Evolutionary conservation across 2,888 invertebrate genomes (phyloP), one percentile per base, ranked within the genome.

Genomic region (Herminia tarsipennalis): DNA sequence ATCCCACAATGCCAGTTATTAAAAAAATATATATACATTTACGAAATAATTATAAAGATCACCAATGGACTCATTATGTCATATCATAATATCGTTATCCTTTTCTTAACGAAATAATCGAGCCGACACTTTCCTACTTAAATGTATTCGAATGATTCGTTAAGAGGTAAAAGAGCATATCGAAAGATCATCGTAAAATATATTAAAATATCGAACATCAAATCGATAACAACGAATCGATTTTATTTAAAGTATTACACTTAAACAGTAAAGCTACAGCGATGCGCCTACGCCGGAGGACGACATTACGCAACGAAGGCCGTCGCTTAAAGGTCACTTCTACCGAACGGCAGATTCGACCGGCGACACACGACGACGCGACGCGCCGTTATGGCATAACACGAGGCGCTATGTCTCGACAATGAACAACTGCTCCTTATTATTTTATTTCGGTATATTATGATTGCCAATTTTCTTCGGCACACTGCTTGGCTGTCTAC

Each of bases 231-330:
- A 53, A 60, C 38, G 21, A 14, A 53, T 38, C 34, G 34, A 56
- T 34, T 37, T 38, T 39, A 38, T 50, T 50, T 42, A 49, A 55
- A 48, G 49, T 48, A 42, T 39, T 21, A 24, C 42, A 34, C 29
- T 42, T 42, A 54, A 43, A 57, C 46, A 50, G 59, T 55, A 40
- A 55, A 44, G 47, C 40, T 46, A 40, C 45, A 38, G 38, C 63
- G 56, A 62, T 61, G 57, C 49, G 61, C 56, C 25, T 50, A 41
- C 50, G 56, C 56, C 50, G 59, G 70, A 62, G 70, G 69, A 65
- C 71, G 43, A 44, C 22, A 45, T 74, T 70, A 70, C 48, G 71
- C 63, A 74, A 75, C 48, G 54, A 70, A 73, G 73, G 70, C 69
- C 71, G 63, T 34, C 41, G 43, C 49, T 45, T 35, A 72, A 72